Evolutionary conservation across 2,888 invertebrate genomes (phyloP).

Genomic region (Stenodera caucasica): DNA sequence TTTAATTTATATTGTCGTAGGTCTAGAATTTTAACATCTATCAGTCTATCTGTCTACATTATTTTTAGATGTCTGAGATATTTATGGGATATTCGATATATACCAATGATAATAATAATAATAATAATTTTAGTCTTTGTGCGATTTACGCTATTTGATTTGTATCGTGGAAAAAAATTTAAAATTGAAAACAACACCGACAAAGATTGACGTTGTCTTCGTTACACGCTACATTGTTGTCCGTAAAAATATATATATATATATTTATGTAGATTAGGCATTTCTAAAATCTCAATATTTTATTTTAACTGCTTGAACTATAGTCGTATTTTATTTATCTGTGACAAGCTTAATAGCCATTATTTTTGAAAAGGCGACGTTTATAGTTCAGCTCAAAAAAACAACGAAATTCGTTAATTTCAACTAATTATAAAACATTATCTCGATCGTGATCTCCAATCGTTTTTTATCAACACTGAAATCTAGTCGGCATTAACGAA

Average conservation of each 20-base stretch:
- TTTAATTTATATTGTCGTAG: neutral
- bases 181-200: too few species aligned
- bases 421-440: too few species aligned
- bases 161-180: too few species aligned
- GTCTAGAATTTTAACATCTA: neutral
- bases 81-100: too few species aligned
- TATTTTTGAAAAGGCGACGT: neutral
- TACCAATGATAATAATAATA: too few species aligned
- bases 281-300: conserved; percentile 7
- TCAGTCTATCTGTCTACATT: neutral
- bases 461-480: too few species aligned
- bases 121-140: too few species aligned
- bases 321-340: neutral
- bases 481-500: too few species aligned
- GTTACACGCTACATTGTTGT: neutral
- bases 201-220: too few species aligned
- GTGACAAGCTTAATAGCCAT: neutral
- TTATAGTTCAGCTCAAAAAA: neutral
- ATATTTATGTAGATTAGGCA: neutral
- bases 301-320: conserved; percentile 1
- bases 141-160: too few species aligned
- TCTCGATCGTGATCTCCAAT: too few species aligned
- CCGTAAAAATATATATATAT: conserved; percentile 5
- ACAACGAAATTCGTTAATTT: too few species aligned
- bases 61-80: neutral